These are phyloP conservation scores for Sycophila sp. DNA, from an alignment of 1,140 invertebrate species.

Conservation along the genomic window DNA sequence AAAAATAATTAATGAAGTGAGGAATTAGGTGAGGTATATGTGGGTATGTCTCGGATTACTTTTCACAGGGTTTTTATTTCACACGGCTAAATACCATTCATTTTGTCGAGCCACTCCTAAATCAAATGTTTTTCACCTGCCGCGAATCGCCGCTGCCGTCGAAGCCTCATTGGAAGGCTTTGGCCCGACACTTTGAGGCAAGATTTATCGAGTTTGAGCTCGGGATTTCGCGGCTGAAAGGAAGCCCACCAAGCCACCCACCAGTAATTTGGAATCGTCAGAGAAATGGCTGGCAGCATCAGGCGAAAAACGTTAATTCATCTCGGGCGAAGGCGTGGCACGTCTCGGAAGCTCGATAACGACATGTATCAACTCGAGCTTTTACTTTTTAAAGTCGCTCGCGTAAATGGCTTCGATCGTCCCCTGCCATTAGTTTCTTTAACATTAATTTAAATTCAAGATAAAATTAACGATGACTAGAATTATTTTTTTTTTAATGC, in stretches of 20 bases:
- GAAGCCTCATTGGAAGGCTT: neutral
- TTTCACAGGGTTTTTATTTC: neutral
- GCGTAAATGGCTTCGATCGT: too few relatives aligned
- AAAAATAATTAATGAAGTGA: too few relatives aligned
- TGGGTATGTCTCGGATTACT: too few relatives aligned
- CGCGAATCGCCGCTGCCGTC: neutral
- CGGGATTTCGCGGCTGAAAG: constrained; percentile 11
- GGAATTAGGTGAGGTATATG: too few relatives aligned
- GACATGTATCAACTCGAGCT: too few relatives aligned
- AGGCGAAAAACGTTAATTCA: constrained; percentile 24
- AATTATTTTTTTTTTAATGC: too few relatives aligned
- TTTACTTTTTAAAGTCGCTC: too few relatives aligned
- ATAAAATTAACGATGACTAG: too few relatives aligned
- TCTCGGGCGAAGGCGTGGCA: neutral
- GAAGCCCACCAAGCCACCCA: neutral
- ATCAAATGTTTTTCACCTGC: constrained; percentile 24
- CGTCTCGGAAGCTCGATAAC: too few relatives aligned
- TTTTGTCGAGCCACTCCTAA: neutral
- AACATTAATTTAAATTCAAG: too few relatives aligned
- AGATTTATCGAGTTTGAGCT: constrained; percentile 17
- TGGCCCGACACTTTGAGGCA: neutral
- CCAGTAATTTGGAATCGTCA: constrained; percentile 21
- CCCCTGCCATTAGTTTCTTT: too few relatives aligned
- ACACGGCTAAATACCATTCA: constrained; percentile 1
- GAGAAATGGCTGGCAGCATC: neutral